phyloP scores from a whole-genome alignment of 2,888 invertebrate species.

The Oxytorus armatus region DNA sequence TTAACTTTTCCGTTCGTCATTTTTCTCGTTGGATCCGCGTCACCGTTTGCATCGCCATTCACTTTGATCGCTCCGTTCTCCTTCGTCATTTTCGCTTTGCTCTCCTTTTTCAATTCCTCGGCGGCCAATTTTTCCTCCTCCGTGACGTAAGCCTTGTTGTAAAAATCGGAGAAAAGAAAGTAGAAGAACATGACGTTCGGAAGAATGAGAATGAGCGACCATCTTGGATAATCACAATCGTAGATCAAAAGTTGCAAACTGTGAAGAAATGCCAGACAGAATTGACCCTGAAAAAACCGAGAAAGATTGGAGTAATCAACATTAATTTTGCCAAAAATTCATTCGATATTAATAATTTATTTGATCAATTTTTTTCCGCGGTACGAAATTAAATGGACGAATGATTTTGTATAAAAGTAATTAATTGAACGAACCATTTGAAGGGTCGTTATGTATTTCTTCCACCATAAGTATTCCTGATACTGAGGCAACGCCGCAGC shows the following conservation, averaged over 20 bases:
- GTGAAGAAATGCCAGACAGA: constrained; percentile 94
- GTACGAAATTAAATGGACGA: too few species aligned
- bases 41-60: constrained; percentile 44
- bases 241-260: constrained; percentile 93
- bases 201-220: constrained; percentile 92
- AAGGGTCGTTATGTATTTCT: constrained; percentile 94
- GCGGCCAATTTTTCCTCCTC: constrained; percentile 59
- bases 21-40: constrained; percentile 44
- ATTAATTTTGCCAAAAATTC: too few species aligned
- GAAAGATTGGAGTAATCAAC: too few species aligned
- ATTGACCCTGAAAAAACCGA: constrained; percentile 92
- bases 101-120: constrained; percentile 44
- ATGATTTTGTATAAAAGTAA: not conserved
- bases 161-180: constrained; percentile 96
- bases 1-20: constrained; percentile 67
- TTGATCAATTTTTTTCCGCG: too few species aligned
- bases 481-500: constrained; percentile 95
- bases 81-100: constrained; percentile 46
- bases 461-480: constrained; percentile 97
- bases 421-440: constrained; percentile 89
- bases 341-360: too few species aligned
- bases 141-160: constrained; percentile 89
- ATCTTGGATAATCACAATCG: constrained; percentile 95
- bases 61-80: constrained; percentile 39
- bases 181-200: constrained; percentile 97